Base-by-base conservation (phyloP, 2,113 vertebrate genomes). In the Cebus imitator region DNA sequence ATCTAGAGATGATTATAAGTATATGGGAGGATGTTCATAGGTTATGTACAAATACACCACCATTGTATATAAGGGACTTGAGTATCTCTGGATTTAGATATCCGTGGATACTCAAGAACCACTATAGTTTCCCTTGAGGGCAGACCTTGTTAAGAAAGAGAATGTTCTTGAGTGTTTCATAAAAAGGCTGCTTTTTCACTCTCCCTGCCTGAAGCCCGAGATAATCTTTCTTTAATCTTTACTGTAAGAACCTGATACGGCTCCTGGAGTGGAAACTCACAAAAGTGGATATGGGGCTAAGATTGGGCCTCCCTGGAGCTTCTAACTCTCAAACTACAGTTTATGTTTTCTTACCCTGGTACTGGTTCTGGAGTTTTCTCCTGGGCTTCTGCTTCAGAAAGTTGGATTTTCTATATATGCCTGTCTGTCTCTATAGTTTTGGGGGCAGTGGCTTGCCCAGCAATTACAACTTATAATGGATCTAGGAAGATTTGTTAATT, bases 401-500 rank as follows among this genome's bases (percentile, higher is more conserved):
- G 48, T 84, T 96, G 70, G 8, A 50, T 84, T 92, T 73, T 92
- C 70, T 72, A 8, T 48, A 70, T 64, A 30, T 45, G 37, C 58
- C 68, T 91, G 7, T 83, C 32, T 66, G 23, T 78, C 27, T 83
- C 48, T 90, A 50, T 14, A 78, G 4, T 61, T 96, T 92, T 14
- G 27, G 37, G 40, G 72, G 6, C 86, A 90, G 35, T 64, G 30
- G 30, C 92, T 94, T 94, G 83, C 20, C n/a, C 50, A 72, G 70
- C 72, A 68, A 87, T 21, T 83, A 78, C 35, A 78, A 27, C 6
- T 27, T 78, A n/a, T 76, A 57, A n/a, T 94, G 73, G 23, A 79
- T 78, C 43, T 40, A 75, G 75, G 72, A 88, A 83, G 70, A 94
- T 13, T 52, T 94, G 40, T 82, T 94, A 35, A 40, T 94, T 96